Conservation (phyloP, 2,888 invertebrate species). For the Nephrotoma flavescens region DNA sequence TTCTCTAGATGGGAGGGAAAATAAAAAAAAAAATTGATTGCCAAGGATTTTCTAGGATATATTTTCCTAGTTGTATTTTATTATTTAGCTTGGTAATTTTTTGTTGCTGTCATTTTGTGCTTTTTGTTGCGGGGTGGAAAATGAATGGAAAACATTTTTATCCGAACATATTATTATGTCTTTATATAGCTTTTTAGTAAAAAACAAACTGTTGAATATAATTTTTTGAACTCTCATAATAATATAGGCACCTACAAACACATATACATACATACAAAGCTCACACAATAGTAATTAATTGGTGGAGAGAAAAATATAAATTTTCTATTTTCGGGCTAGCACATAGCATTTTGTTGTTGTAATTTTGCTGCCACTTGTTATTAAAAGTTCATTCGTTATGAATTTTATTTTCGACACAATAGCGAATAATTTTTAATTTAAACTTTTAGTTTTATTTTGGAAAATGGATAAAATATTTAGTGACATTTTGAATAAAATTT, state of each 20-base stretch:
- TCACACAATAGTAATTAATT: not conserved
- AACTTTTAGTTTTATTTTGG: not conserved
- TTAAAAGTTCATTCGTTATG: not conserved
- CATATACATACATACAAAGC: not conserved
- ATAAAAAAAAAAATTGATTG: not conserved
- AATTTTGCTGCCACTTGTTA: not conserved
- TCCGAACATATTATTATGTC: not conserved
- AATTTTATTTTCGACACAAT: not conserved
- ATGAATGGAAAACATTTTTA: not conserved
- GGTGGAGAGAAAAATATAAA: not conserved
- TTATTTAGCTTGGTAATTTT: not conserved
- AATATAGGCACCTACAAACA: too few relatives aligned
- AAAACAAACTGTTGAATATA: not conserved
- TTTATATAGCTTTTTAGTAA: not conserved
- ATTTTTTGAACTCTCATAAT: not conserved
- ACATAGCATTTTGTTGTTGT: not conserved
- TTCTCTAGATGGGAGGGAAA: not conserved
- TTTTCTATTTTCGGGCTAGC: not conserved
- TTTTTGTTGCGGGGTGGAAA: not conserved
- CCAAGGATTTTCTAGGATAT: not conserved
- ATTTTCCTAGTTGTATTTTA: not conserved
- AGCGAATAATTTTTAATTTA: not conserved
- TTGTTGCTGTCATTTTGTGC: not conserved
- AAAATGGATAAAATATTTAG: not conserved
- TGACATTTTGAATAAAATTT: not conserved